Conservation (phyloP, 2,888 invertebrate genomes). For the Zygaena filipendulae region DNA sequence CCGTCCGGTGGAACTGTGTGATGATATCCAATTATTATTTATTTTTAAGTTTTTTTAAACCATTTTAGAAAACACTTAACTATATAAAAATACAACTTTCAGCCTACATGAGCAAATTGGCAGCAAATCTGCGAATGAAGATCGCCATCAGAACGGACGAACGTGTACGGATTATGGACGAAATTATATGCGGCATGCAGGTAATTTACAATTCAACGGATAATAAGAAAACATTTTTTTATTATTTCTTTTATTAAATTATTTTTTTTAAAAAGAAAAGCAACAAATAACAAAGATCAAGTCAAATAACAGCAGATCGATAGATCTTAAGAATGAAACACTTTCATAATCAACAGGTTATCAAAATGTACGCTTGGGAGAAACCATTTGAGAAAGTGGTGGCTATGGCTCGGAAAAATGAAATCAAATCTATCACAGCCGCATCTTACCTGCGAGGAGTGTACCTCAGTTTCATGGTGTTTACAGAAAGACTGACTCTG, state of each 20-base stretch:
- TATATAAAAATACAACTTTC: too few relatives aligned
- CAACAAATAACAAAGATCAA: too few relatives aligned
- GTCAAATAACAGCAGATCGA: too few relatives aligned
- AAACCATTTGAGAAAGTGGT: slow-evolving; percentile 89
- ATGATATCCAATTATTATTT: too few relatives aligned
- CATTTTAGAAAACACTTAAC: too few relatives aligned
- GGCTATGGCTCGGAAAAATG: slow-evolving; percentile 76
- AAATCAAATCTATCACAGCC: slow-evolving; percentile 70
- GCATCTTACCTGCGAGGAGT: slow-evolving; percentile 74
- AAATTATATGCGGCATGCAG: slow-evolving; percentile 93
- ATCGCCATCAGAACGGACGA: slow-evolving; percentile 90
- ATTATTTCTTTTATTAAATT: too few relatives aligned
- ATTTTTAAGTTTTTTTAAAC: background rate
- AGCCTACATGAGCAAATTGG: slow-evolving; percentile 74
- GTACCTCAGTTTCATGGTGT: slow-evolving; percentile 79
- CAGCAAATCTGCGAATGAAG: slow-evolving; percentile 74
- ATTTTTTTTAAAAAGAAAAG: too few relatives aligned
- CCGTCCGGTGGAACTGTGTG: too few relatives aligned
- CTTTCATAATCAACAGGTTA: too few relatives aligned
- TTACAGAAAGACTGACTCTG: slow-evolving; percentile 86
- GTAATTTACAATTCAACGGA: too few relatives aligned
- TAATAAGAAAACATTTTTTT: too few relatives aligned
- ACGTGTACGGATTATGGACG: slow-evolving; percentile 93
- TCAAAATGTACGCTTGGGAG: slow-evolving; percentile 98
- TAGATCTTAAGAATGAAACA: too few relatives aligned